These are phyloP conservation scores for Geotrupes spiniger DNA, from an alignment of 2,888 invertebrate genomes.

Conservation along the genomic window DNA sequence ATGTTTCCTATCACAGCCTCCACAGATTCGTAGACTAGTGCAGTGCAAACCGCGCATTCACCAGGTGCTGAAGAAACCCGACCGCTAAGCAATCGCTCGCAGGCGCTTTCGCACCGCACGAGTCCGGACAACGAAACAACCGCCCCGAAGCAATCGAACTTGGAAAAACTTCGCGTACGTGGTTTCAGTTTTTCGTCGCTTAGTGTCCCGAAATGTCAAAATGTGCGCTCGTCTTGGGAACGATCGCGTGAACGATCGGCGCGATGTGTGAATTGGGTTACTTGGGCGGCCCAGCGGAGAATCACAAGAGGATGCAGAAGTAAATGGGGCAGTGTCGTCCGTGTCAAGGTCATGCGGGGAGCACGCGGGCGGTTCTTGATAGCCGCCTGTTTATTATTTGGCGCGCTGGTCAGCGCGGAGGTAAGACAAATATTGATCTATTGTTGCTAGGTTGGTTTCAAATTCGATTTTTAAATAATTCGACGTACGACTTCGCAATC, in stretches of 20 bases:
- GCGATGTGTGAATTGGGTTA: slow-evolving; percentile 16
- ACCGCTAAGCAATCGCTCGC: slow-evolving; percentile 14
- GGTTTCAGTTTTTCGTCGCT: neutral
- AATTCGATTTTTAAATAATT: no score
- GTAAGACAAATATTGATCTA: slow-evolving; percentile 5
- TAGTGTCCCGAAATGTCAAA: no score
- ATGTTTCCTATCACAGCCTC: slow-evolving; percentile 40
- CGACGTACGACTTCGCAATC: no score
- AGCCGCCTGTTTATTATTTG: slow-evolving; percentile 28
- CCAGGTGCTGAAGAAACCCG: slow-evolving; percentile 33
- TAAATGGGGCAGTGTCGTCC: slow-evolving; percentile 31
- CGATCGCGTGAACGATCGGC: slow-evolving; percentile 7
- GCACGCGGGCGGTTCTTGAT: slow-evolving; percentile 27
- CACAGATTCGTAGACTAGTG: slow-evolving; percentile 39
- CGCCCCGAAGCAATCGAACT: neutral
- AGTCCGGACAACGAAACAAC: neutral
- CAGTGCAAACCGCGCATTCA: slow-evolving; percentile 33
- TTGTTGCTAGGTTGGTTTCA: neutral
- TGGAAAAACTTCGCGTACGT: no score
- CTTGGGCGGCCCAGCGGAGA: slow-evolving; percentile 6
- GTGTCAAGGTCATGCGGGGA: slow-evolving; percentile 32
- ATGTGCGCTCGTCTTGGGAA: slow-evolving; percentile 10
- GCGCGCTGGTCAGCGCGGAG: slow-evolving; percentile 20
- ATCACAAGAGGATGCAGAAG: slow-evolving; percentile 11
- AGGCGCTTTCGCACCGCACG: neutral